Percentiles rank a stretch among this genome's conserved stretches.
Evolutionary conservation across 2,888 invertebrate species (phyloP).

Genomic region (Cartodere bifasciata): DNA sequence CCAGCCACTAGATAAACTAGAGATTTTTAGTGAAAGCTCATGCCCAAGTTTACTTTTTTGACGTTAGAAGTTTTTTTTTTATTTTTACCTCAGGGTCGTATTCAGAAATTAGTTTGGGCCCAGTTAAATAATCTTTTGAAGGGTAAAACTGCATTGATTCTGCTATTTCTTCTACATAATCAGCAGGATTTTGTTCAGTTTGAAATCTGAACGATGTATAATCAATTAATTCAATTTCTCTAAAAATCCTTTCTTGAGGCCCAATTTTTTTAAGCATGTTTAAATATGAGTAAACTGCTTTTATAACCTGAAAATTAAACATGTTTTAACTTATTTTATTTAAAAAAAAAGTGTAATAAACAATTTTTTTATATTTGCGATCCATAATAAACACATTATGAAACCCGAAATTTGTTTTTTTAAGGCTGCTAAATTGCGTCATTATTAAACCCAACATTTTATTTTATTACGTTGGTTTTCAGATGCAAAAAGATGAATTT

Average conservation of each 20-base stretch:
- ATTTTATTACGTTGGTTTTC: too few relatives aligned
- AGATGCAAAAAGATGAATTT: too few relatives aligned
- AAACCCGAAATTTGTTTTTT: too few relatives aligned
- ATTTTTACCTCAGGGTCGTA: conserved; percentile 52
- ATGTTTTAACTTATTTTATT: conserved; percentile 5
- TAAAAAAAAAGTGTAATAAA: too few relatives aligned
- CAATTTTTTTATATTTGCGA: too few relatives aligned
- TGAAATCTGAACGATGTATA: conserved; percentile 61
- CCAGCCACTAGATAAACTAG: too few relatives aligned
- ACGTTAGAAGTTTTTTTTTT: too few relatives aligned
- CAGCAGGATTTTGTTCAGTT: conserved; percentile 56
- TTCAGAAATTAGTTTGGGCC: conserved; percentile 59
- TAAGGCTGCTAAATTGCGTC: too few relatives aligned
- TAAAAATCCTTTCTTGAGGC: conserved; percentile 54
- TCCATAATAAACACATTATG: too few relatives aligned
- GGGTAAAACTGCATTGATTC: conserved; percentile 73
- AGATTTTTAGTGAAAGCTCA: too few relatives aligned
- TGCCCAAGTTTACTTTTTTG: too few relatives aligned
- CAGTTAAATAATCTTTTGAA: conserved; percentile 66
- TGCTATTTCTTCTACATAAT: conserved; percentile 65
- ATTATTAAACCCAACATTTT: too few relatives aligned
- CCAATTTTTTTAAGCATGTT: conserved; percentile 55
- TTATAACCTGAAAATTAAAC: conserved; percentile 47
- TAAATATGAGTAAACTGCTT: conserved; percentile 67
- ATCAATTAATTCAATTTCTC: conserved; percentile 62